Evolutionary conservation across 2,888 invertebrate species (phyloP).

Genomic region (Himalopsyche tibetana): DNA sequence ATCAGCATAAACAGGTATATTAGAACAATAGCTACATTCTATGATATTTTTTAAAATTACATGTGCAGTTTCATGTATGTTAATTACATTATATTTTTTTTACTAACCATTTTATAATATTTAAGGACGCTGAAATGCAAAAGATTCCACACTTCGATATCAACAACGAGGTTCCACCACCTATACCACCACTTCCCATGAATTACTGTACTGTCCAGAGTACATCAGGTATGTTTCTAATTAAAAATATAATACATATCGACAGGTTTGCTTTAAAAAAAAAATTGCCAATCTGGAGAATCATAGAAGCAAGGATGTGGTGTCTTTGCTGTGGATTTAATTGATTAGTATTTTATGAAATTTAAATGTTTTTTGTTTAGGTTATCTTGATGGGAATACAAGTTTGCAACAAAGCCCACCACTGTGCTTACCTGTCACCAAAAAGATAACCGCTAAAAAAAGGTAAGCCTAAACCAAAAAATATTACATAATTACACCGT

Average conservation of each 20-base stretch:
- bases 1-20: no score
- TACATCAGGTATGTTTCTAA: conserved; percentile 48
- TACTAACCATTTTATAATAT: neutral
- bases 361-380: neutral
- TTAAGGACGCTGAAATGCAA: conserved; percentile 47
- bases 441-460: conserved; percentile 39
- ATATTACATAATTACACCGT: no score
- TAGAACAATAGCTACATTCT: no score
- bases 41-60: no score
- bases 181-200: conserved; percentile 81
- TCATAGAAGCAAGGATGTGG: no score
- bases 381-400: conserved; percentile 1
- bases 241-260: no score
- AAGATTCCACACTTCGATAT: conserved; percentile 25
- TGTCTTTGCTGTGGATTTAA: no score
- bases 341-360: no score
- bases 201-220: conserved; percentile 68
- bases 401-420: neutral
- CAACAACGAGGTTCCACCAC: conserved; percentile 73
- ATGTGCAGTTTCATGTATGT: no score
- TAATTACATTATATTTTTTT: no score
- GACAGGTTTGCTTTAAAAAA: no score
- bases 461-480: neutral
- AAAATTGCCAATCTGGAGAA: no score
- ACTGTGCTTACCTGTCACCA: neutral